Conservation (phyloP, 1,140 invertebrate genomes). For the Tribolium castaneum region DNA sequence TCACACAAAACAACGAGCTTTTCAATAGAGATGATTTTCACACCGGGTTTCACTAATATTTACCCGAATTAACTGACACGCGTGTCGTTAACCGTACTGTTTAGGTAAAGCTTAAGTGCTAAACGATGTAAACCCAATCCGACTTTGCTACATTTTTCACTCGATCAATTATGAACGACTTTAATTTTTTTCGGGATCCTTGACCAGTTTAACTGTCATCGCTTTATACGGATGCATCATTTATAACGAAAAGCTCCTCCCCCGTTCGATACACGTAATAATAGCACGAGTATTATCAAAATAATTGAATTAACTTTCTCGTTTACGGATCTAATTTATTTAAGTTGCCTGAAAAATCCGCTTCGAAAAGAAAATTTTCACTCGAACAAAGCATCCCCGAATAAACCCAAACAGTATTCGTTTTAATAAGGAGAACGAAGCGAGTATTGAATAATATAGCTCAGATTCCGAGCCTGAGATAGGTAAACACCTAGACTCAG, state of each 20-base stretch:
- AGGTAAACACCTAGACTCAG: constrained; percentile 4
- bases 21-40: not conserved
- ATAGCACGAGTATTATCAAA: constrained; percentile 1
- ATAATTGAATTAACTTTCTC: constrained; percentile 28
- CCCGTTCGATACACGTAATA: constrained; percentile 10
- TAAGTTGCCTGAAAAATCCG: not conserved
- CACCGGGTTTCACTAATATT: constrained; percentile 5
- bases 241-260: constrained; percentile 15
- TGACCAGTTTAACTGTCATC: constrained; percentile 29
- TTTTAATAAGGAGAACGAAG: constrained; percentile 12
- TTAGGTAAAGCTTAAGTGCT: not conserved
- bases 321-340: constrained; percentile 16
- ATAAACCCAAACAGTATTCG: constrained; percentile 1
- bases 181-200: constrained; percentile 4
- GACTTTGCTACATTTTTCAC: not conserved
- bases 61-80: not conserved
- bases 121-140: not conserved
- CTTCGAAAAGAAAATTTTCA: not conserved
- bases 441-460: constrained; percentile 21
- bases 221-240: constrained; percentile 1
- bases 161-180: not conserved
- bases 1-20: not conserved
- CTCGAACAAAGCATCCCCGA: constrained; percentile 1
- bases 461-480: not conserved
- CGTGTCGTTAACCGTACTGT: not conserved